These are phyloP conservation scores for Mustela nigripes DNA, from an alignment of 2,113 vertebrate genomes.

Conservation along the genomic window DNA sequence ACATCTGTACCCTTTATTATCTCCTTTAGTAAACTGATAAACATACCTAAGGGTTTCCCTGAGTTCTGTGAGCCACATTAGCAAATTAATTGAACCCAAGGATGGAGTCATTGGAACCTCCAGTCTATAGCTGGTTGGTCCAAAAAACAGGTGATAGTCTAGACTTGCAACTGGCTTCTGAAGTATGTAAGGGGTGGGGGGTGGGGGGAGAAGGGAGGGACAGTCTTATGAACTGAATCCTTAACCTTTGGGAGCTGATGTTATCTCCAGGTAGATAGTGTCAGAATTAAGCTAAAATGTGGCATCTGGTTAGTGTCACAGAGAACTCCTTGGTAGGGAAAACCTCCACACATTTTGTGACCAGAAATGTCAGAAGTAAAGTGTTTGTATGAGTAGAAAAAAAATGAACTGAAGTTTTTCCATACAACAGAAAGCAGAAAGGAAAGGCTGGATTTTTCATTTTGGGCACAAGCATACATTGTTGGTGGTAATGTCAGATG, in stretches of 20 bases:
- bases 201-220: rapidly evolving
- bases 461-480: background rate
- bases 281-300: background rate
- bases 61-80: background rate
- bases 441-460: background rate
- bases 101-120: background rate
- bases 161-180: background rate
- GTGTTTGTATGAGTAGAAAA: background rate
- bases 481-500: background rate
- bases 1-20: background rate
- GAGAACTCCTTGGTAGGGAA: background rate
- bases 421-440: no score
- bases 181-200: background rate
- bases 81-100: background rate
- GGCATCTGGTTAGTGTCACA: background rate
- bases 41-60: background rate
- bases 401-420: background rate
- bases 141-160: background rate
- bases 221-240: background rate
- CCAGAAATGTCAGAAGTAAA: background rate
- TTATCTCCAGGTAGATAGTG: background rate
- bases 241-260: background rate
- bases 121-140: background rate
- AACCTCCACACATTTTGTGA: background rate
- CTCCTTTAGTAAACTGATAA: background rate